Evolutionary conservation across 2,113 vertebrate genomes (phyloP).

Genomic region (Proteles cristata): DNA sequence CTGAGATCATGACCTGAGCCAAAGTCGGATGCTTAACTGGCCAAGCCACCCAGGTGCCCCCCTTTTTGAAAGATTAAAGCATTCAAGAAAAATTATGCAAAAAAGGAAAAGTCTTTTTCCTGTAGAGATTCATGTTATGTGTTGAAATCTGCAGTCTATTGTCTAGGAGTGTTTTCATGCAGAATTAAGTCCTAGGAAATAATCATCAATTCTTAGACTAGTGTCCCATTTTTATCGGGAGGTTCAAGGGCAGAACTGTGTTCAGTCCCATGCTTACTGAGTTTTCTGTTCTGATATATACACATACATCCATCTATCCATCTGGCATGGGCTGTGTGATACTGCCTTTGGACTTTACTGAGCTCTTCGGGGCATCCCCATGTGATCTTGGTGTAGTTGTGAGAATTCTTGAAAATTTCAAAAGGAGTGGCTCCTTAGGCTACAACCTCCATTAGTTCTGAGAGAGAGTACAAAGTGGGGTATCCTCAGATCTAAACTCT

Average conservation of each 20-base stretch:
- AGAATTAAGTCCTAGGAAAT: constrained; percentile 6
- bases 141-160: background rate
- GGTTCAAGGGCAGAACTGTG: background rate
- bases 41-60: no score
- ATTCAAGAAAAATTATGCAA: constrained; percentile 24
- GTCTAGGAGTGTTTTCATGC: background rate
- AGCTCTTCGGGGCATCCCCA: background rate
- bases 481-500: constrained; percentile 29
- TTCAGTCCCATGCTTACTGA: background rate
- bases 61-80: background rate
- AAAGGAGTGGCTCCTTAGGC: constrained; percentile 33
- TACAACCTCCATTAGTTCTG: constrained; percentile 39
- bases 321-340: background rate
- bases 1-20: no score
- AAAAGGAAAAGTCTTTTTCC: background rate
- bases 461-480: constrained; percentile 56
- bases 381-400: background rate
- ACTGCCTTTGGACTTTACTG: background rate
- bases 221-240: background rate
- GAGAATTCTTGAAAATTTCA: constrained; percentile 48
- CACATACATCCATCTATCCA: background rate
- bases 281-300: background rate
- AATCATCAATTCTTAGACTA: background rate
- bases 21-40: no score
- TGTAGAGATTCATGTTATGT: background rate